phyloP scores from a whole-genome alignment of 2,113 vertebrate genomes.

The Peromyscus polionotus region DNA sequence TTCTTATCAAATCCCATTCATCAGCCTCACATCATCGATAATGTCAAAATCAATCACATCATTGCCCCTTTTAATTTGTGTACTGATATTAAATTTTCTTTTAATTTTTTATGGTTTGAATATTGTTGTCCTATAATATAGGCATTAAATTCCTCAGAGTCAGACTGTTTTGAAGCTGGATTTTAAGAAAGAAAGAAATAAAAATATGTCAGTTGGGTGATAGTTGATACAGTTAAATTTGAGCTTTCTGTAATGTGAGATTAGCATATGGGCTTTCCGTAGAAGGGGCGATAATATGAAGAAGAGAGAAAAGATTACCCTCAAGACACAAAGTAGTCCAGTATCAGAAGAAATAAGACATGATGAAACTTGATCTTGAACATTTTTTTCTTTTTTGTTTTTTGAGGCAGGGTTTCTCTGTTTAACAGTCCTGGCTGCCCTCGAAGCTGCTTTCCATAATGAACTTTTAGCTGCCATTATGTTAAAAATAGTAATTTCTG shows the following conservation, averaged over 20 bases:
- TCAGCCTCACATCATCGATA: not conserved
- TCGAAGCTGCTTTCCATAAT: not conserved
- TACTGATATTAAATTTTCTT: not conserved
- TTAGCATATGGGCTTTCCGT: not conserved
- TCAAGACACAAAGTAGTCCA: not conserved
- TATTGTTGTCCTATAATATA: not conserved
- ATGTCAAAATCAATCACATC: not conserved
- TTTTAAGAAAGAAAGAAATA: not conserved
- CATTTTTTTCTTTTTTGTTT: no score
- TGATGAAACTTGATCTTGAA: not conserved
- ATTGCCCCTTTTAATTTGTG: not conserved
- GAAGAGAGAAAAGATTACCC: accelerated
- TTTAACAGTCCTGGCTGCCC: no score
- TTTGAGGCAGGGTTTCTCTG: no score
- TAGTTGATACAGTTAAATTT: not conserved
- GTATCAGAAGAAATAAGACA: not conserved
- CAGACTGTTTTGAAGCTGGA: not conserved
- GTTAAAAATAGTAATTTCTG: not conserved
- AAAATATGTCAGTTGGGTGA: not conserved
- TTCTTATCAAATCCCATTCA: not conserved
- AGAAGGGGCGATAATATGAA: not conserved
- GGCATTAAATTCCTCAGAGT: not conserved
- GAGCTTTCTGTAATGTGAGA: not conserved
- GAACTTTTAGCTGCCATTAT: not conserved
- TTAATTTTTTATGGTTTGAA: not conserved